Conservation (phyloP, 2,888 invertebrate species). For the Rhabditoides inermis region DNA sequence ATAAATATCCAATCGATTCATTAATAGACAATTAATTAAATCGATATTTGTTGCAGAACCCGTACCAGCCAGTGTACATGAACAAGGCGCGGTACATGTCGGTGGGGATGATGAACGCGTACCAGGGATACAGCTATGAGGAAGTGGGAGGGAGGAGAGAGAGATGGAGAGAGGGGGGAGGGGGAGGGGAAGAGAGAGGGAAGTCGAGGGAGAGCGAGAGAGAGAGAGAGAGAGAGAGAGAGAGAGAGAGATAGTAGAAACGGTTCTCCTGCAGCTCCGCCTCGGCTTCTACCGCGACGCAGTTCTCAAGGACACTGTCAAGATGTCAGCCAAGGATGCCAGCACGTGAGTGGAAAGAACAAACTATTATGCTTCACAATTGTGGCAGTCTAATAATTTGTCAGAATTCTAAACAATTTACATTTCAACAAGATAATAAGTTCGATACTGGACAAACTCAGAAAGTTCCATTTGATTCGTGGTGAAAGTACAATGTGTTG, state of each 20-base stretch:
- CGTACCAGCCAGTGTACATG: conserved; percentile 41
- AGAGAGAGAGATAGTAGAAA: too few species aligned
- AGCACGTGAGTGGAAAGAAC: conserved; percentile 61
- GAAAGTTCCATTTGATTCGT: too few species aligned
- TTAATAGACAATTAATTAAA: too few species aligned
- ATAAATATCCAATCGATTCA: too few species aligned
- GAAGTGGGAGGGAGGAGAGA: conserved; percentile 65
- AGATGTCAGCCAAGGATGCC: conserved; percentile 69
- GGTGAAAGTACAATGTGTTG: neutral
- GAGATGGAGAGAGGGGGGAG: neutral
- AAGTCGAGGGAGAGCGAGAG: conserved; percentile 79
- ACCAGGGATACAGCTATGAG: conserved; percentile 75
- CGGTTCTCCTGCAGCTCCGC: too few species aligned
- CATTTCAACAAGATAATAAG: too few species aligned
- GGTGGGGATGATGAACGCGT: conserved; percentile 84
- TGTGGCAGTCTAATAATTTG: too few species aligned
- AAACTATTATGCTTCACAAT: too few species aligned
- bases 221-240: neutral
- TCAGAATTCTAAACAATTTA: too few species aligned
- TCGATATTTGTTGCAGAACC: too few species aligned
- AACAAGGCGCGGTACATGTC: conserved; percentile 66
- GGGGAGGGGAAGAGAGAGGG: too few species aligned
- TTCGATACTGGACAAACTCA: too few species aligned
- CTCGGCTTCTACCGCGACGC: conserved; percentile 16
- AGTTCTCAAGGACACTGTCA: conserved; percentile 69